phyloP scores from a whole-genome alignment of 2,888 invertebrate genomes.

The Cancer borealis region DNA sequence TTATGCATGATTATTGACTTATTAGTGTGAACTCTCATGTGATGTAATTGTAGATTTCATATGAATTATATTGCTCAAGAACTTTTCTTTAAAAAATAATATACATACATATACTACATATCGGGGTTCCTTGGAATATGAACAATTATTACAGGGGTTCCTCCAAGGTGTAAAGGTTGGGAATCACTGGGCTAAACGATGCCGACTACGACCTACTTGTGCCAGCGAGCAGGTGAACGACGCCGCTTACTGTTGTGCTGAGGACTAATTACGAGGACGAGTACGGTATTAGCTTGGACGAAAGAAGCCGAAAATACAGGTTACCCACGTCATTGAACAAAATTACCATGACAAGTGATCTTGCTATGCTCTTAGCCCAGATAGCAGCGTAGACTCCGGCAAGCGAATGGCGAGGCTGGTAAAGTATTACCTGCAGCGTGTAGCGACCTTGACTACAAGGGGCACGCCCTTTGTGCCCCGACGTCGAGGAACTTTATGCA shows the following conservation, averaged over 20 bases:
- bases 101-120: too few relatives aligned
- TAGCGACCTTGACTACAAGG: slow-evolving; percentile 2
- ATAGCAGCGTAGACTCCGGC: background rate
- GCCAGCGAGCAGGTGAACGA: background rate
- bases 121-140: too few relatives aligned
- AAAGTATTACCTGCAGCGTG: background rate
- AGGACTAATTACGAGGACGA: background rate
- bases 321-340: background rate
- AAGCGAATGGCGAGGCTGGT: background rate
- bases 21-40: too few relatives aligned
- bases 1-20: too few relatives aligned
- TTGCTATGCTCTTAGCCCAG: background rate
- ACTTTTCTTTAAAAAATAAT: too few relatives aligned
- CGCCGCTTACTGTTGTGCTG: background rate
- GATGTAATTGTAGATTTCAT: too few relatives aligned
- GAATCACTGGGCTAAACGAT: background rate
- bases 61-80: too few relatives aligned
- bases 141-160: too few relatives aligned
- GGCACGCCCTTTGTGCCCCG: background rate
- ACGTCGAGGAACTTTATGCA: background rate
- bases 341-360: background rate
- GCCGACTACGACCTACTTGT: slow-evolving; percentile 26
- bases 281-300: background rate
- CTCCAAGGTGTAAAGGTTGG: too few relatives aligned
- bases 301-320: background rate